These are phyloP conservation scores for Aphidius ervi DNA, from an alignment of 1,140 invertebrate species.

Conservation along the genomic window DNA sequence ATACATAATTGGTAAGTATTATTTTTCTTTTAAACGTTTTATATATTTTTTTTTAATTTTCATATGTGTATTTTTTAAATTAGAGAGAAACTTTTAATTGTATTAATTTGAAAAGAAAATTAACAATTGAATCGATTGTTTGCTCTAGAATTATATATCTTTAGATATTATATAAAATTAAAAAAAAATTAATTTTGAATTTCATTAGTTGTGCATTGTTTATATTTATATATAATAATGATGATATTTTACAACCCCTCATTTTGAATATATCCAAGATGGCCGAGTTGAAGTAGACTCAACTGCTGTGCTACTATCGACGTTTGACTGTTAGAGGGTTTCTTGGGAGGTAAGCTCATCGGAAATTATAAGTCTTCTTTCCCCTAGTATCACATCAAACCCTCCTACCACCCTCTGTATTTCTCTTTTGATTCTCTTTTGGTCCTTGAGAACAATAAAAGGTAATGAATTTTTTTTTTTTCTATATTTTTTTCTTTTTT, in stretches of 20 bases:
- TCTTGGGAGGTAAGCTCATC: constrained; percentile 54
- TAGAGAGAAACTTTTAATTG: too few species aligned
- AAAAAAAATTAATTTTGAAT: constrained; percentile 15
- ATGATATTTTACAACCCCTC: too few species aligned
- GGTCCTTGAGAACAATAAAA: constrained; percentile 44
- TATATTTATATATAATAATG: background rate
- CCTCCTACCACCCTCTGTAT: constrained; percentile 17
- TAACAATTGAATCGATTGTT: too few species aligned
- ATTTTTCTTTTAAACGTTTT: too few species aligned
- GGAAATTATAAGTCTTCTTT: constrained; percentile 52
- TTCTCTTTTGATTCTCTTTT: constrained; percentile 23
- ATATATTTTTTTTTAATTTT: too few species aligned
- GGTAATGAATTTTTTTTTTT: constrained; percentile 49
- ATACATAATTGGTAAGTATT: too few species aligned
- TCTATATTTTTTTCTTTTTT: constrained; percentile 1
- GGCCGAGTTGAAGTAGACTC: constrained; percentile 36
- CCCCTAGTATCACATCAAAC: constrained; percentile 42
- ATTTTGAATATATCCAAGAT: constrained; percentile 47
- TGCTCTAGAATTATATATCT: too few species aligned
- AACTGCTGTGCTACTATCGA: constrained; percentile 44
- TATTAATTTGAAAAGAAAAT: too few species aligned
- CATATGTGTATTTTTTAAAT: too few species aligned
- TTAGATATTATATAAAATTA: background rate
- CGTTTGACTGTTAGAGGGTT: constrained; percentile 51
- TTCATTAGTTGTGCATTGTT: constrained; percentile 18